Conservation (phyloP, 2,888 invertebrate genomes). For the Dolichomitus sp. region DNA sequence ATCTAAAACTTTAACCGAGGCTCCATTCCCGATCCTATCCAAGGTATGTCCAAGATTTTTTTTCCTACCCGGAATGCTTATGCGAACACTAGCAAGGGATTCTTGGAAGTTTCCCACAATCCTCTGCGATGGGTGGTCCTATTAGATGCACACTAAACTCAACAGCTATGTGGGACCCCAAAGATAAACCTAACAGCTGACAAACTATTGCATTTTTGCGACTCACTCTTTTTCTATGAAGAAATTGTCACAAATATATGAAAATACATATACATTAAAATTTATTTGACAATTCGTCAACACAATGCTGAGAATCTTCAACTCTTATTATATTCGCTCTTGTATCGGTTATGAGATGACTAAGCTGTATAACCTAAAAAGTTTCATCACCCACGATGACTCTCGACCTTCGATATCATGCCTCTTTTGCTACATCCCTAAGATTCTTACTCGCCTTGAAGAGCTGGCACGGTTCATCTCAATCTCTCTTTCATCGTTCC, state of each 20-base stretch:
- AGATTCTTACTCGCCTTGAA: slow-evolving; percentile 19
- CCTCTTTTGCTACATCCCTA: slow-evolving; percentile 26
- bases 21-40: background rate
- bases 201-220: slow-evolving; percentile 31
- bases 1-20: background rate
- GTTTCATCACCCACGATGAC: slow-evolving; percentile 68
- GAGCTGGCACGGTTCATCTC: slow-evolving; percentile 34
- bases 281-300: slow-evolving; percentile 60
- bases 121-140: slow-evolving; percentile 77
- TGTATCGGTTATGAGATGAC: slow-evolving; percentile 53
- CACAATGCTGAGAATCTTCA: slow-evolving; percentile 10
- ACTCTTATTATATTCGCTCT: slow-evolving; percentile 35
- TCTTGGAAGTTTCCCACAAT: slow-evolving; percentile 76
- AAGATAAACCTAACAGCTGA: slow-evolving; percentile 45
- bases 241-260: slow-evolving; percentile 32
- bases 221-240: slow-evolving; percentile 44
- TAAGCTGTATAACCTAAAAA: slow-evolving; percentile 53
- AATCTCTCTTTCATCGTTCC: slow-evolving; percentile 57
- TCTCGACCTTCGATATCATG: slow-evolving; percentile 41
- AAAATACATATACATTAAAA: slow-evolving; percentile 13
- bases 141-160: slow-evolving; percentile 55
- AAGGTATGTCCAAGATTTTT: background rate
- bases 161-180: slow-evolving; percentile 18
- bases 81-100: slow-evolving; percentile 71
- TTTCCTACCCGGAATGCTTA: slow-evolving; percentile 35